Conservation (phyloP, 2,113 vertebrate genomes). For the Condylura cristata region DNA sequence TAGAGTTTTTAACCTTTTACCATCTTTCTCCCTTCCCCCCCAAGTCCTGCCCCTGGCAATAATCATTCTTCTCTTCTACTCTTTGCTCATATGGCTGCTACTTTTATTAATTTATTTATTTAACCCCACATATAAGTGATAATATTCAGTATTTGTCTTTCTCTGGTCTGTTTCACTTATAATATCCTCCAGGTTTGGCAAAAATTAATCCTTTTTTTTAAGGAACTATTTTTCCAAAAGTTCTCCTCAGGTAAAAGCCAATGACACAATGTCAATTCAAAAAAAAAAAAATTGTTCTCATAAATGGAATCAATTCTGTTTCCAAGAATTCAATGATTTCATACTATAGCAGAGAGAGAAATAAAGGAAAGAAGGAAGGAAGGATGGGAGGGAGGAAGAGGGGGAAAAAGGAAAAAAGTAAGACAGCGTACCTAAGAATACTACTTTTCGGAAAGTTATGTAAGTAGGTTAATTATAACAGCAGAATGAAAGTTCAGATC, state of each 20-base stretch:
- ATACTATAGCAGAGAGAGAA: neutral
- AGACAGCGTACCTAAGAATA: neutral
- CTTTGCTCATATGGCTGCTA: neutral
- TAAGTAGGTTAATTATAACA: neutral
- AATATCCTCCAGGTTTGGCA: neutral
- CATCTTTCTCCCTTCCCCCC: neutral
- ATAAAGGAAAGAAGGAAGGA: neutral
- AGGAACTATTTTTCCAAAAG: neutral
- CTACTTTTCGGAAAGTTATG: neutral
- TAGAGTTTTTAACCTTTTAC: neutral
- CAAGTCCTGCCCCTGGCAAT: neutral
- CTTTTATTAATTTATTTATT: neutral
- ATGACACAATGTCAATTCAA: neutral
- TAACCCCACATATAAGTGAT: neutral
- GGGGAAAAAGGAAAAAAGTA: neutral
- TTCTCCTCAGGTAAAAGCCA: neutral
- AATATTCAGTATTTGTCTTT: neutral
- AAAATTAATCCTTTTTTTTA: neutral
- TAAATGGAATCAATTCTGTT: neutral
- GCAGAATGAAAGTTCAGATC: slow-evolving; percentile 10
- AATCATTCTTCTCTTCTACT: neutral
- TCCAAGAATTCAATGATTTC: neutral
- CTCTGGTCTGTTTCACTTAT: neutral
- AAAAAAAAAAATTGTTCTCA: neutral
- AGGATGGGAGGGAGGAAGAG: neutral